Percentiles rank a stretch among this genome's conserved stretches.
Conservation (phyloP, 2,888 invertebrate genomes). For the Troides aeacus region DNA sequence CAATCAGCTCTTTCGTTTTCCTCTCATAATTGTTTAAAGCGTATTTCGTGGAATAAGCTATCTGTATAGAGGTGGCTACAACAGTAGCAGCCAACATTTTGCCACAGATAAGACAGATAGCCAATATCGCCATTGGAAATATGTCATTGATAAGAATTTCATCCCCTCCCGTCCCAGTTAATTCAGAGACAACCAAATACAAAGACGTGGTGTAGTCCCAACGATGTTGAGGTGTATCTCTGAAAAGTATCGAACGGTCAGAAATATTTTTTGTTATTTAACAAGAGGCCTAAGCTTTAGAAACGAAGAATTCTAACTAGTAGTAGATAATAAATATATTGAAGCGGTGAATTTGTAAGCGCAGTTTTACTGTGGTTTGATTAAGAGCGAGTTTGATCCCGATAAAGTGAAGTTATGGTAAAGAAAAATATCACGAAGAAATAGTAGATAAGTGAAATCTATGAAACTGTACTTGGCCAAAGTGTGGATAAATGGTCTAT, state of each 20-base stretch:
- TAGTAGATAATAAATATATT: no score
- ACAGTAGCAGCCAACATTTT: slow-evolving; percentile 66
- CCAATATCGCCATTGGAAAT: slow-evolving; percentile 53
- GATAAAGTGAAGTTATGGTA: no score
- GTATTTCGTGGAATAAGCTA: slow-evolving; percentile 62
- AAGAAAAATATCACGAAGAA: no score
- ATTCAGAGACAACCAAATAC: slow-evolving; percentile 56
- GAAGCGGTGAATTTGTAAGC: no score
- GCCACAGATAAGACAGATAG: slow-evolving; percentile 56
- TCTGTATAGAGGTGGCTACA: slow-evolving; percentile 63
- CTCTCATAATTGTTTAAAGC: slow-evolving; percentile 63
- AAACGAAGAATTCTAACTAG: no score
- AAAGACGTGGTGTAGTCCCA: slow-evolving; percentile 70
- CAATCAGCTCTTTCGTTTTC: slow-evolving; percentile 57
- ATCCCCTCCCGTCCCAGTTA: slow-evolving; percentile 65
- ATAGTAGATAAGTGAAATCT: no score
- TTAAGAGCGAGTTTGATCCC: no score
- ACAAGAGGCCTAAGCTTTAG: no score
- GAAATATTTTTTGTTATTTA: no score
- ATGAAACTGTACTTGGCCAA: no score
- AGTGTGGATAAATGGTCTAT: no score
- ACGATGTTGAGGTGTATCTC: slow-evolving; percentile 51
- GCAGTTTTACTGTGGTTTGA: no score
- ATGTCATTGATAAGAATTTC: slow-evolving; percentile 54
- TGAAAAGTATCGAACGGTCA: slow-evolving; percentile 33